Percentiles rank a stretch among this genome's conserved stretches.
Evolutionary conservation across 2,113 vertebrate genomes (phyloP).

Genomic region (Brevimyrus niger): DNA sequence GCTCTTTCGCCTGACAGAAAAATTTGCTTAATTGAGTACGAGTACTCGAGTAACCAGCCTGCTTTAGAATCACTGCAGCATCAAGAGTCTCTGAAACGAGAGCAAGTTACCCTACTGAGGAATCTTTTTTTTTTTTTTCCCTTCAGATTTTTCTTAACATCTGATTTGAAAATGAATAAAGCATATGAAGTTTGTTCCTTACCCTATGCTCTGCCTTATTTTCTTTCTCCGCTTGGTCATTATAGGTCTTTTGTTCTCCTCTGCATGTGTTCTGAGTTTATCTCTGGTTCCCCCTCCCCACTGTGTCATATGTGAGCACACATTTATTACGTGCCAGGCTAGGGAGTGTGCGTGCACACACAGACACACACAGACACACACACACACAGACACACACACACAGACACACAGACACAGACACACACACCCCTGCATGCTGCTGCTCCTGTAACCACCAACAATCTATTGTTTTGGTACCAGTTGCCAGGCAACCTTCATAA

Average conservation of each 20-base stretch:
- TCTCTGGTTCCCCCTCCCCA: not conserved
- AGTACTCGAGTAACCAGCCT: not conserved
- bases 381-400: not conserved
- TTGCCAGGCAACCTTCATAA: slow-evolving; percentile 50
- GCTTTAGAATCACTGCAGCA: not conserved
- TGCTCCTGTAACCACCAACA: not conserved
- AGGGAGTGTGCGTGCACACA: too few relatives aligned
- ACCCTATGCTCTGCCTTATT: not conserved
- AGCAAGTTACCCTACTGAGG: not conserved
- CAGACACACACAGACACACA: too few relatives aligned
- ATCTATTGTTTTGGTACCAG: not conserved
- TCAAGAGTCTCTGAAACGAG: not conserved
- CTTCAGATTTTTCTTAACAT: not conserved
- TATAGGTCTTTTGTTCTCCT: not conserved
- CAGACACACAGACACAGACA: too few relatives aligned
- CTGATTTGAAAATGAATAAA: not conserved
- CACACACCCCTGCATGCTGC: not conserved
- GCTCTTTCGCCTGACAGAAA: not conserved
- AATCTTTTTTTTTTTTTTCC: not conserved
- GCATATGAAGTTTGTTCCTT: not conserved
- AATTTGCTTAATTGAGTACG: not conserved
- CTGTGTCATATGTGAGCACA: not conserved
- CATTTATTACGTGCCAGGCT: not conserved
- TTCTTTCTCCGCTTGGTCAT: not conserved
- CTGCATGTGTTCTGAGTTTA: not conserved